Percentiles rank a stretch among this genome's conserved stretches.
Conservation (phyloP, 2,888 invertebrate species). For the Cremastinae sp. region DNA sequence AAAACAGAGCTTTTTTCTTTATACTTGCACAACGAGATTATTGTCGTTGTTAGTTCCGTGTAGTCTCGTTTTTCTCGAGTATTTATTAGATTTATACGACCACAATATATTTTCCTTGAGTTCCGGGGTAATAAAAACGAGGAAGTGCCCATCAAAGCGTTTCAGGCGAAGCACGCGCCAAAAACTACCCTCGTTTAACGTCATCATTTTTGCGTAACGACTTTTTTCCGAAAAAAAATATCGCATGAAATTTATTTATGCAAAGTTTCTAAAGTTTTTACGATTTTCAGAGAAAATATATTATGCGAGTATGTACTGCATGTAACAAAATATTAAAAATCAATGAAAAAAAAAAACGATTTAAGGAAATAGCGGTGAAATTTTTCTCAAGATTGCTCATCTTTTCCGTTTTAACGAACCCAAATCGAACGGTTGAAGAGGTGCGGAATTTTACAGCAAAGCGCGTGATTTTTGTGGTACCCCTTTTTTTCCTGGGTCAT, state of each 20-base stretch:
- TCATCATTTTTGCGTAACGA: slow-evolving; percentile 10
- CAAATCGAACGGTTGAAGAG: slow-evolving; percentile 9
- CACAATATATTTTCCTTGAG: slow-evolving; percentile 43
- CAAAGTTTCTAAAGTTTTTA: neutral
- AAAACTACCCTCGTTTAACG: neutral
- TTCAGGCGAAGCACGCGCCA: slow-evolving; percentile 51
- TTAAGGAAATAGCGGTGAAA: no score
- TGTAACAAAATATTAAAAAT: no score
- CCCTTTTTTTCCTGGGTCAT: neutral
- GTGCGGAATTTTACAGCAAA: slow-evolving; percentile 58
- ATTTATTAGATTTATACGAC: slow-evolving; percentile 45
- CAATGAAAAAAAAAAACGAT: no score
- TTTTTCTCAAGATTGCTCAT: neutral
- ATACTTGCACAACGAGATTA: slow-evolving; percentile 3
- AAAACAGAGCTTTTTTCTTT: slow-evolving; percentile 43
- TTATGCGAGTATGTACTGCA: no score
- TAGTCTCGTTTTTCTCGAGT: slow-evolving; percentile 41
- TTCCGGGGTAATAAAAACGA: slow-evolving; percentile 45
- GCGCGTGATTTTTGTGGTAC: slow-evolving; percentile 50
- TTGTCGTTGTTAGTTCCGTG: slow-evolving; percentile 27
- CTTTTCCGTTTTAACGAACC: neutral
- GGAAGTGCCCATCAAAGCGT: slow-evolving; percentile 19
- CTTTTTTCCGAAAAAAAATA: neutral
- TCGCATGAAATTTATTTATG: no score
- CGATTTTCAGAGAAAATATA: no score